A percentile compares a stretch with the other conserved stretches of the same genome.
Conservation (phyloP, 2,113 vertebrate species). For the Rhea pennata region DNA sequence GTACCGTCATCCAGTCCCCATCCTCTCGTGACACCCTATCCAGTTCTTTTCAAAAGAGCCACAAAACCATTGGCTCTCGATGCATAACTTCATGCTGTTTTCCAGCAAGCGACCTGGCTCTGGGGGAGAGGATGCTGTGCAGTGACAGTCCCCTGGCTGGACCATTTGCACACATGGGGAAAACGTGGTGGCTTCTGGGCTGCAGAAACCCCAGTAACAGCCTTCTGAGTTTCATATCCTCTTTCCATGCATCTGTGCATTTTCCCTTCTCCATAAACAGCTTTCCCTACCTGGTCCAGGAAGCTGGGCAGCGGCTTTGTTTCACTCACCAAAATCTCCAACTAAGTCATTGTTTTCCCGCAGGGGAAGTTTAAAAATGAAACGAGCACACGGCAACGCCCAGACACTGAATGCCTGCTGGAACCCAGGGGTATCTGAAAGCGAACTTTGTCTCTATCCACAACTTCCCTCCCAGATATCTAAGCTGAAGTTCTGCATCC, state of each 20-base stretch:
- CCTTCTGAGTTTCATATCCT: neutral
- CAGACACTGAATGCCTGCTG: constrained; percentile 20
- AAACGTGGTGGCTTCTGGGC: neutral
- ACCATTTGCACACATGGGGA: neutral
- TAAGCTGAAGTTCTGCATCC: constrained; percentile 27
- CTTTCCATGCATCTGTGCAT: neutral
- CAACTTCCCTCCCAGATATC: constrained; percentile 28
- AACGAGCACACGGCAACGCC: constrained; percentile 23
- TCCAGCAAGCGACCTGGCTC: neutral
- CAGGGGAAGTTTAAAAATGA: constrained; percentile 38
- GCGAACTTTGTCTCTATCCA: neutral
- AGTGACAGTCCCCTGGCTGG: neutral
- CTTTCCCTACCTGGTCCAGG: neutral
- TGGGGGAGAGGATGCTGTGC: neutral
- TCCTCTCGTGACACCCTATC: neutral
- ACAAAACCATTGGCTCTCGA: neutral
- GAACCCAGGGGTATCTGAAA: constrained; percentile 25
- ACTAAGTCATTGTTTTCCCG: constrained; percentile 6
- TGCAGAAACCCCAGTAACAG: neutral
- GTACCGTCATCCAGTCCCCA: neutral
- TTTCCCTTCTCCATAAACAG: neutral
- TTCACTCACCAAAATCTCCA: neutral
- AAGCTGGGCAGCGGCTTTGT: neutral
- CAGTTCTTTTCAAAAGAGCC: neutral
- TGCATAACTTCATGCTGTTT: neutral